Evolutionary conservation across 1,140 invertebrate species (phyloP), one percentile per base, ranked within the genome.

Genomic region (Drosophila chauvacae): DNA sequence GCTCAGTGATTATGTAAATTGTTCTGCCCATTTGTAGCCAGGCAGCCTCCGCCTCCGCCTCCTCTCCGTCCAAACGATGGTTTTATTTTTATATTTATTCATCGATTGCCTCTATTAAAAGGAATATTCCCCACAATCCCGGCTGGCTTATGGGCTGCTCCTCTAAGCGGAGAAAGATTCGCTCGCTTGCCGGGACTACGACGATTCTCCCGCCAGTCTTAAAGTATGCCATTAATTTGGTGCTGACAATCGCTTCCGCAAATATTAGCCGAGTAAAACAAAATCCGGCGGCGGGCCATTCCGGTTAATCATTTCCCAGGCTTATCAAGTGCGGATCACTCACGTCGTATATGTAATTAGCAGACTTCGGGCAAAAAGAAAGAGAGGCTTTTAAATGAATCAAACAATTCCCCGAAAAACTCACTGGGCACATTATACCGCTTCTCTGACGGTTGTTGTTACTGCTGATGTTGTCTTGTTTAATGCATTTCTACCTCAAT

Each of bases 1-100:
- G 77, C 61, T 60, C 71, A 59, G 72, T 80, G 76, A 79, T 88
- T 87, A 87, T 83, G 80, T 71, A 83, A 80, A 88, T 83, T 72
- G 59, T 81, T 78, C 39, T 47, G 72, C 55, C 68, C 41, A 70
- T 77, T 77, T 77, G 55, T 61, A 59, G 50, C 50, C 50, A 35
- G 26, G 35, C 73, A 76, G 71, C 72, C 75, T 77, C 74, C 72
- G 71, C 72, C 75, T 77, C 74, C 72, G 26, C 26, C 48, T 30
- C 30, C 26, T 51, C 7, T 7, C 7, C 9, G n/a, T 18, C 11
- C 47, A 28, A 28, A 11, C 3, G 26, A 4, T 33, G 51, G 41
- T 59, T 77, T 77, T 69, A 77, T 77, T 65, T 55, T 59, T 77
- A 77, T 77, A 64, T 75, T 75, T 75, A 60, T 45, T 66, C 63